Percentiles rank a stretch among this genome's conserved stretches.
Conservation (phyloP, 2,113 vertebrate genomes). For the Nesogale talazaci region DNA sequence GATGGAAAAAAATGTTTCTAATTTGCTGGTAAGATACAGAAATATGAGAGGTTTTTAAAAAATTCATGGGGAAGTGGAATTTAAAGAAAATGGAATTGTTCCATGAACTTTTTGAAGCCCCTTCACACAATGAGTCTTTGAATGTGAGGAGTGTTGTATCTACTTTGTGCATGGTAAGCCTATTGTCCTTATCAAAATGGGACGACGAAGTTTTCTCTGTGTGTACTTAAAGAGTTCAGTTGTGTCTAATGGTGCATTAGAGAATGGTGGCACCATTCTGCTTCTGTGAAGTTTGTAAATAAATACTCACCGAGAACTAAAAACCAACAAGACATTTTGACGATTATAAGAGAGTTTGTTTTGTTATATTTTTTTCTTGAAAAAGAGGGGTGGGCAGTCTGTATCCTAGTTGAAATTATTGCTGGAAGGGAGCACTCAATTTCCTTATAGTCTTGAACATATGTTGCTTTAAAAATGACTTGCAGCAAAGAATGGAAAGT, state of each 20-base stretch:
- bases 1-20: too few species aligned
- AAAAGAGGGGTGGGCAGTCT: slow-evolving; percentile 29
- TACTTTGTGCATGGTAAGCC: neutral
- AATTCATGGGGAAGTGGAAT: too few species aligned
- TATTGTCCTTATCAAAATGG: neutral
- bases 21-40: too few species aligned
- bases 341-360: neutral
- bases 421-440: slow-evolving; percentile 74
- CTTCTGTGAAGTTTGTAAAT: neutral
- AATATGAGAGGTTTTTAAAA: too few species aligned
- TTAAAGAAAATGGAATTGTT: too few species aligned
- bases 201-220: neutral
- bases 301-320: neutral
- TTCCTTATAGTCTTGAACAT: slow-evolving; percentile 73
- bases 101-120: too few species aligned
- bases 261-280: neutral
- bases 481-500: slow-evolving; percentile 15
- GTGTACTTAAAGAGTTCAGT: neutral
- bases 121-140: neutral
- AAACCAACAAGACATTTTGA: neutral
- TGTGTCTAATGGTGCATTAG: too few species aligned
- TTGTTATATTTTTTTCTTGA: neutral
- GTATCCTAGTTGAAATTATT: slow-evolving; percentile 32
- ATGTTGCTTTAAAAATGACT: slow-evolving; percentile 46
- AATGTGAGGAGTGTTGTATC: neutral